Evolutionary conservation across 2,113 vertebrate genomes (phyloP).

Genomic region (Maccullochella peelii): DNA sequence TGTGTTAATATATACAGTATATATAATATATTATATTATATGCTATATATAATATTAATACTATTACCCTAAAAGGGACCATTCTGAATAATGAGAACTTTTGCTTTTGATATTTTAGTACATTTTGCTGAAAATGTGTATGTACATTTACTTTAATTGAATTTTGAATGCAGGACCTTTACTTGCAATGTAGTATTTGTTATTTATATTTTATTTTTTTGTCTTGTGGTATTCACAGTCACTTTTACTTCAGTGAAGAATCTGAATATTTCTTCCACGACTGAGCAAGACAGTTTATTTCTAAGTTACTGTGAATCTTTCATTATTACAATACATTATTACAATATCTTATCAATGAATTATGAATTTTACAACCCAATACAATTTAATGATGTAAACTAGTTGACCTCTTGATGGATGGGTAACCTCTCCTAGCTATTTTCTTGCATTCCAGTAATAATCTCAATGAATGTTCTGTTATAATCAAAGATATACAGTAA

Average conservation of each 20-base stretch:
- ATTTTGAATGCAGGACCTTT: background rate
- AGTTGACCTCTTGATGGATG: background rate
- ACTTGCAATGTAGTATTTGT: background rate
- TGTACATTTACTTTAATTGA: too few relatives aligned
- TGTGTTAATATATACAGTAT: too few relatives aligned
- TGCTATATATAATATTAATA: too few relatives aligned
- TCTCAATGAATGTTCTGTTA: background rate
- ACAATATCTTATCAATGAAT: background rate
- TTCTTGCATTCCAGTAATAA: constrained; percentile 1
- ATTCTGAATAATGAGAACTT: too few relatives aligned
- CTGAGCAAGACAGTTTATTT: background rate
- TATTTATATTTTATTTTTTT: too few relatives aligned
- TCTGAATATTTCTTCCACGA: background rate
- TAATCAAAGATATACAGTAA: background rate
- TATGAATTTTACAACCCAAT: background rate
- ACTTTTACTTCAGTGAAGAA: background rate
- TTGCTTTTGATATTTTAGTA: too few relatives aligned
- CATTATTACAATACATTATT: too few relatives aligned
- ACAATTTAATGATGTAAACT: background rate
- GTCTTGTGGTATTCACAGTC: background rate
- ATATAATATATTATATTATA: too few relatives aligned
- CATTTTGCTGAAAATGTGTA: too few relatives aligned
- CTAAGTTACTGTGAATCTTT: background rate
- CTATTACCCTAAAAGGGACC: too few relatives aligned
- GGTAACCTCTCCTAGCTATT: background rate